Conservation (phyloP, 2,888 invertebrate genomes). For the Noctua janthina region DNA sequence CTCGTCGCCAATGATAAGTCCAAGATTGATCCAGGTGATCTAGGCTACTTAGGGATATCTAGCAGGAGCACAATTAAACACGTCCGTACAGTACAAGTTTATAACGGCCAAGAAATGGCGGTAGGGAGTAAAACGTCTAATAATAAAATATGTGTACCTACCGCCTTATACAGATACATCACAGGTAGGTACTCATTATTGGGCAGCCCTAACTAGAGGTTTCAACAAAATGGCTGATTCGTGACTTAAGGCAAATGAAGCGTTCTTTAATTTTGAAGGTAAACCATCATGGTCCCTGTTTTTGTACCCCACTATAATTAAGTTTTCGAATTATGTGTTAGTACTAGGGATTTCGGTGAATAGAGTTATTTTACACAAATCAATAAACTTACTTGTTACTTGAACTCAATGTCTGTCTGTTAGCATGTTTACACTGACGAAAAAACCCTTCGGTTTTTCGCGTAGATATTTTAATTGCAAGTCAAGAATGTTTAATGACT, state of each 20-base stretch:
- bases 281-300: constrained; percentile 60
- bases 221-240: constrained; percentile 58
- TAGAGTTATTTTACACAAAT: constrained; percentile 7
- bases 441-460: neutral
- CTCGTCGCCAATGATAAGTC: too few relatives aligned
- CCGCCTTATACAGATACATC: too few relatives aligned
- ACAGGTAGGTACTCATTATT: neutral
- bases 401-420: neutral
- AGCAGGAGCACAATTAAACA: too few relatives aligned
- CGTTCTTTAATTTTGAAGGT: constrained; percentile 72
- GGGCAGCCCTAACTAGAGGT: constrained; percentile 44
- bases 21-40: too few relatives aligned
- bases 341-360: constrained; percentile 38
- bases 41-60: too few relatives aligned
- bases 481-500: neutral
- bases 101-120: too few relatives aligned
- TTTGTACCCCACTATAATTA: constrained; percentile 68
- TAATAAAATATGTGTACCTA: too few relatives aligned
- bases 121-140: too few relatives aligned
- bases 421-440: neutral
- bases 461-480: neutral
- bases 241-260: constrained; percentile 67
- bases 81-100: too few relatives aligned
- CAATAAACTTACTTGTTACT: neutral
- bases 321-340: constrained; percentile 60